Conservation (phyloP, 2,113 vertebrate species). For the Podilymbus podiceps region DNA sequence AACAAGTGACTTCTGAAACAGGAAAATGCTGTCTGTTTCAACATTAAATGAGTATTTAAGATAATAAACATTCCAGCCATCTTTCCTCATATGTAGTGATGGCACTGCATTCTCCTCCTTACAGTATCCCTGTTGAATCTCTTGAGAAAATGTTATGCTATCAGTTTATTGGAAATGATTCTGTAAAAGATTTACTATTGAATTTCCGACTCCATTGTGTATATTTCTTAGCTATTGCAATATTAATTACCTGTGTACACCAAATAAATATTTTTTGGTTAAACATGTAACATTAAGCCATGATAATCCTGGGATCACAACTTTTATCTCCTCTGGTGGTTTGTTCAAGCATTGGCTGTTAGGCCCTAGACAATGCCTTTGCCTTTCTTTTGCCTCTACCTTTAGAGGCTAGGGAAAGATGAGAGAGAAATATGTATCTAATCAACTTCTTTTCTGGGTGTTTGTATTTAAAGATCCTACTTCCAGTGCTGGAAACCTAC, state of each 20-base stretch:
- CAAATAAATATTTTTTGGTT: neutral
- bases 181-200: neutral
- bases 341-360: neutral
- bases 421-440: neutral
- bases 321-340: neutral
- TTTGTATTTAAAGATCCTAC: neutral
- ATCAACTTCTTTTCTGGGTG: neutral
- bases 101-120: neutral
- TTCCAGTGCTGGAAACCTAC: neutral
- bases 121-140: neutral
- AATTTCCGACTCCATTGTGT: neutral
- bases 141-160: neutral
- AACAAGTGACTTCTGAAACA: neutral
- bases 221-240: neutral
- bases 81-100: neutral
- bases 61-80: neutral
- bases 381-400: neutral
- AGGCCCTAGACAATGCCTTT: neutral
- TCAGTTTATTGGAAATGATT: neutral
- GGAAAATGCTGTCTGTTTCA: neutral
- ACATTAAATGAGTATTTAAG: neutral
- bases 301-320: neutral
- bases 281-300: neutral
- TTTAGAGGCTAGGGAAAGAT: neutral
- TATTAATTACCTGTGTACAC: neutral